Conservation (phyloP, 2,113 vertebrate species). For the Bujurquina vittata region DNA sequence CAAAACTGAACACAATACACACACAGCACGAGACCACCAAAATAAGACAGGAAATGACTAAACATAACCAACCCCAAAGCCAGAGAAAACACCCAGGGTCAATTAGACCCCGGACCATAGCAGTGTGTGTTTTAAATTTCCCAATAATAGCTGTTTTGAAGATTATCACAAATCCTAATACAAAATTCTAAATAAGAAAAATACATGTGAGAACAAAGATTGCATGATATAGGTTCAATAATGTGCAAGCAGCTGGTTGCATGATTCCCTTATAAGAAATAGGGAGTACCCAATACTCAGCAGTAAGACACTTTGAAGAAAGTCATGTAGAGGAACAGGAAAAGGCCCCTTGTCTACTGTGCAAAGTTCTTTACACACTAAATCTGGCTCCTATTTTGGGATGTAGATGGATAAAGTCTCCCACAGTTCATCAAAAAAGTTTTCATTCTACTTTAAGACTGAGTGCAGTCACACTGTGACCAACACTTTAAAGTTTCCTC, state of each 20-base stretch:
- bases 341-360: background rate
- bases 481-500: constrained; percentile 2
- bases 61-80: too few relatives aligned
- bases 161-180: background rate
- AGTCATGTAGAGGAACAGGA: background rate
- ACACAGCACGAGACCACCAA: too few relatives aligned
- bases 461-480: background rate
- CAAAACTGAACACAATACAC: too few relatives aligned
- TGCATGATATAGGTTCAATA: background rate
- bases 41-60: too few relatives aligned
- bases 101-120: too few relatives aligned
- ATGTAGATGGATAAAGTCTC: background rate
- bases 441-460: background rate
- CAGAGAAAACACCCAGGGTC: too few relatives aligned
- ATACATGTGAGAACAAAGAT: background rate
- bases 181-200: background rate
- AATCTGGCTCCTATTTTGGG: background rate
- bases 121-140: too few relatives aligned
- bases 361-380: background rate
- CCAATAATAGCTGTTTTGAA: too few relatives aligned
- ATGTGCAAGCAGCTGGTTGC: background rate
- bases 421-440: background rate
- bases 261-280: background rate
- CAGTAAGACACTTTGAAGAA: background rate
- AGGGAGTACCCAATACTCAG: background rate